Base-by-base conservation (phyloP, 2,797 vertebrate species). In the Morelia viridis region DNA sequence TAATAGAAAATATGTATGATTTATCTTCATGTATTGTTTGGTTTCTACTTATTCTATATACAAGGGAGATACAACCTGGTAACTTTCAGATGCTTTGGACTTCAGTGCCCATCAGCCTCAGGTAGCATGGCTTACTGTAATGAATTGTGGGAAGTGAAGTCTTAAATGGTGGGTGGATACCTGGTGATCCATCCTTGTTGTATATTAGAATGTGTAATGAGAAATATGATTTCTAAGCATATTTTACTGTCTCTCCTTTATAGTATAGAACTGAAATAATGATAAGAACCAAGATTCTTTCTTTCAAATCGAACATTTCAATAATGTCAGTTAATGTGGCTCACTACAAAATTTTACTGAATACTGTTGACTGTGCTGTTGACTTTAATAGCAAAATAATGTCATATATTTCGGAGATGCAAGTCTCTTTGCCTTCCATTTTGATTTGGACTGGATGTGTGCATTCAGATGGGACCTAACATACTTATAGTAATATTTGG, bases 401-500 rank as follows among this genome's bases (percentile, higher is more conserved):
- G 90, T 0, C 64, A 2, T 85, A 0, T 93, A 46, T 24, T 86
- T 68, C 11, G 5, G 19, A 89, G 57, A 26, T 7, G 19, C 56
- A 60, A 1, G 2, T 35, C 6, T 91, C 6, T 91, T 71, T 0
- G 88, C 4, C 41, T 53, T 87, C 35, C 46, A 2, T 50, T 28
- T 50, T 83, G 62, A 62, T 0, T 17, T 5, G n/a, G 15, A 46
- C 89, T 64, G 22, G 0, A 2, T n/a, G 24, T 87, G 53, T 93
- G 71, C 83, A 88, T 93, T 56, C 84, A 56, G 7, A 56, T 71
- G 13, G 93, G 84, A 88, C 88, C 31, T 4, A 50, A 10, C 57
- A 92, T 60, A 56, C 1, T 89, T 94, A 85, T 17, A 86, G 83
- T 83, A 60, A 22, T n/a, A 3, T 24, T 93, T 90, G 94, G 56